Conservation (phyloP, 2,113 vertebrate genomes). For the Micromys minutus region DNA sequence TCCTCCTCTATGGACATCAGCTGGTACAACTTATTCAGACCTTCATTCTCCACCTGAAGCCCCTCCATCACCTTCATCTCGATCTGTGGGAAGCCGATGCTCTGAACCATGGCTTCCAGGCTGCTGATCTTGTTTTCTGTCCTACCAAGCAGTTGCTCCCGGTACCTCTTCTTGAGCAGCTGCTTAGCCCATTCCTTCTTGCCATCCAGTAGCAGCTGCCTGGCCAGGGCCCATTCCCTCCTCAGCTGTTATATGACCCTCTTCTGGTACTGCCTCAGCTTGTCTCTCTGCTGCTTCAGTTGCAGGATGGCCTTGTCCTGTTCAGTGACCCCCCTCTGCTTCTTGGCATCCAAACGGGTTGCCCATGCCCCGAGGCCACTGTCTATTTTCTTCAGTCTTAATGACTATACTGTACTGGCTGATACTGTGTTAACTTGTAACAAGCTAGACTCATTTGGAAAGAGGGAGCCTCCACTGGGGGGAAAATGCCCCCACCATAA, state of each 20-base stretch:
- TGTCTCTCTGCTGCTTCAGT: slow-evolving; percentile 97
- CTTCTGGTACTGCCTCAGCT: slow-evolving; percentile 94
- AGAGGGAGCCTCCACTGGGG: background rate
- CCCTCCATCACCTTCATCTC: slow-evolving; percentile 97
- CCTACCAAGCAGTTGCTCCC: slow-evolving; percentile 93
- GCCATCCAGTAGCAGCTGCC: slow-evolving; percentile 92
- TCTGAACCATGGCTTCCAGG: slow-evolving; percentile 95
- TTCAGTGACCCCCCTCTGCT: no score
- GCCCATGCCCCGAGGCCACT: no score
- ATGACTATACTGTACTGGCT: background rate
- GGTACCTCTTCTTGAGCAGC: slow-evolving; percentile 94
- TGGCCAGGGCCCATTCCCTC: slow-evolving; percentile 89
- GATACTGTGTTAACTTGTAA: background rate
- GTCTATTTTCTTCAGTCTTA: slow-evolving; percentile 25
- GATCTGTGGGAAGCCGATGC: slow-evolving; percentile 97
- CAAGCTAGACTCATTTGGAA: background rate
- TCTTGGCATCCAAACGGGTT: no score
- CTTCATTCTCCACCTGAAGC: slow-evolving; percentile 94
- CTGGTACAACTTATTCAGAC: slow-evolving; percentile 99
- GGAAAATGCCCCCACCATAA: background rate
- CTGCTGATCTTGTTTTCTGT: slow-evolving; percentile 95
- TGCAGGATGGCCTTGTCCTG: slow-evolving; percentile 84
- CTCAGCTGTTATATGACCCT: slow-evolving; percentile 88
- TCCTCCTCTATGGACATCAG: slow-evolving; percentile 98
- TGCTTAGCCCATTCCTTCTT: slow-evolving; percentile 91